Base-by-base conservation (phyloP, 1,140 invertebrate genomes). In the Homalodisca vitripennis region DNA sequence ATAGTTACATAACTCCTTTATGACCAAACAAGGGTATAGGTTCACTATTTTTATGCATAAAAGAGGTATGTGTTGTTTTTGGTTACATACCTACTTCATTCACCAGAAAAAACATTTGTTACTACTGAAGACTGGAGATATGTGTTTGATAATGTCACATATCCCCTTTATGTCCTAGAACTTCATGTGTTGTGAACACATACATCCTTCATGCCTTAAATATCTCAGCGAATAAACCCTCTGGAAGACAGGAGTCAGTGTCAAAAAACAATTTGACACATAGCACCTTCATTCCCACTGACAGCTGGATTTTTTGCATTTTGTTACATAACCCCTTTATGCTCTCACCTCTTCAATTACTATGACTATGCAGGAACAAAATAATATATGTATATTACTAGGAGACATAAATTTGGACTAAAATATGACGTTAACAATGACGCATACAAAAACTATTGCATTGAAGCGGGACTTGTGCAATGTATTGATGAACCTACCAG, bases 261-360 rank as follows among this genome's bases (percentile, higher is more conserved):
- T n/a, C n/a, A n/a, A n/a, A n/a, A n/a, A n/a, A n/a, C n/a, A n/a
- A n/a, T n/a, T n/a, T 22, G 22, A 55, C 51, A 55, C 51, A 55
- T 55, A 55, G 22, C 51, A 12, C 51, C 51, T 55, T 55, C 51
- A 55, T 55, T 55, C 51, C 10, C 24, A 12, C 51, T 55, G 51
- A 55, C 51, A 55, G 51, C 51, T 55, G 51, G 51, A 55, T 12
- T 55, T 55, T 55, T 55, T 55, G 51, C 51, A 55, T 24, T 55
- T 55, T 24, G 24, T 55, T 10, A 14, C 14, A 14, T 55, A 14
- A 55, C 24, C 51, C 24, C 51, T 55, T 55, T 24, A 55, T 55
- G 34, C 34, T 10, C 34, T 41, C 34, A 41, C 34, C 34, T 41
- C 34, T 41, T 41, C 17, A 41, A 41, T 41, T 41, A n/a, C n/a